Evolutionary conservation across 2,888 invertebrate species (phyloP), one percentile per base, ranked within the genome.

Genomic region (Clistopyga incitator): DNA sequence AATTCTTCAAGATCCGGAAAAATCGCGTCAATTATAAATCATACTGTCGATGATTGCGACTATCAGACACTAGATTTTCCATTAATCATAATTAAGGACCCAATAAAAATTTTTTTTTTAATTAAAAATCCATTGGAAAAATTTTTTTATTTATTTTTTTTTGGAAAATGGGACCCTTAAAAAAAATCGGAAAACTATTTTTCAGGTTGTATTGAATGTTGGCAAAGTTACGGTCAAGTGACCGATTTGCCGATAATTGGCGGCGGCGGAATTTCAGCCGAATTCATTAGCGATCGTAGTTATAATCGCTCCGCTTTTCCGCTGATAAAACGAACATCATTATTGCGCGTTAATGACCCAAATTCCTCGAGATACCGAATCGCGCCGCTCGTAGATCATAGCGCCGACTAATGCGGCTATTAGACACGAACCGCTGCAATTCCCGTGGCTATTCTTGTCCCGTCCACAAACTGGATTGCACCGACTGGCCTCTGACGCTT

Each of bases 401-500:
- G 15, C 18, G 38, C n/a, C 61, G 61, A 61, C 61, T 18, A 34
- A 20, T 64, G 64, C 64, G 64, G 38, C 38, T 38, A 20, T 64
- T 64, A 64, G 64, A 18, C 64, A 38, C 64, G 38, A 64, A 38
- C 38, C 13, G 38, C 59, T 18, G 18, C 68, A 47, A 23, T 65
- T 34, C 42, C 45, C 45, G 59, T 23, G 70, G 71, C 78, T 78
- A 78, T 78, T 78, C 64, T 77, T 64, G 81, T 47, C 71, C 42
- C 67, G 45, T 23, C 65, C 76, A 42, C 67, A 64, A 64, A 64
- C 61, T 75, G 29, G 47, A 75, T 75, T 34, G 75, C 47, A 18
- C 29, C 18, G 61, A 61, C 61, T 52, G 13, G 70, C 34, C 20
- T 38, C 20, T 10, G 20, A 64, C 64, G 64, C 64, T 38, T 64